These are phyloP conservation scores for Nycteola revayana DNA, from an alignment of 2,888 invertebrate genomes.

Conservation along the genomic window DNA sequence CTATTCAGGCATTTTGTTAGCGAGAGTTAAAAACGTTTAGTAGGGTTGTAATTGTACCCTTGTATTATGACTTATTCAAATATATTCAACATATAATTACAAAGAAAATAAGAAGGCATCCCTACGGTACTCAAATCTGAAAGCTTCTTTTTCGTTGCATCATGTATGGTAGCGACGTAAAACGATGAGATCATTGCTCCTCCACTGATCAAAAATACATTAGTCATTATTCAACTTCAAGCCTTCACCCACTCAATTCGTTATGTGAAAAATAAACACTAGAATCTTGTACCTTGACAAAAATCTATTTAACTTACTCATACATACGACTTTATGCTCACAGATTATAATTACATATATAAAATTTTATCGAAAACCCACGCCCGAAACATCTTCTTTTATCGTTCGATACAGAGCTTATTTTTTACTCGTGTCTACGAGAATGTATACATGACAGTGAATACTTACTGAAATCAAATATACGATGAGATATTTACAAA, in stretches of 20 bases:
- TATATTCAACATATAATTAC: too few relatives aligned
- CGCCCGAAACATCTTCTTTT: conserved; percentile 18
- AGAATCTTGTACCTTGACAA: conserved; percentile 40
- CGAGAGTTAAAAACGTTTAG: too few relatives aligned
- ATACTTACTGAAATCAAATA: too few relatives aligned
- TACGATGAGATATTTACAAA: not conserved
- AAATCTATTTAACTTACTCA: conserved; percentile 31
- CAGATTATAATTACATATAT: conserved; percentile 14
- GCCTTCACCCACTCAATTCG: conserved; percentile 46
- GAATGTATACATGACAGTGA: too few relatives aligned
- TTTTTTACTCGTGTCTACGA: conserved; percentile 8
- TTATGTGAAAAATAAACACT: conserved; percentile 44
- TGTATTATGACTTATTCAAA: too few relatives aligned
- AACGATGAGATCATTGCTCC: conserved; percentile 52
- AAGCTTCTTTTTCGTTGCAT: too few relatives aligned
- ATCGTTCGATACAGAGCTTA: conserved; percentile 8
- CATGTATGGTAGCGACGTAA: conserved; percentile 16
- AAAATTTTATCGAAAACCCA: conserved; percentile 21
- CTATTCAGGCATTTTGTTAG: too few relatives aligned
- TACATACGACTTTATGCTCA: conserved; percentile 4
- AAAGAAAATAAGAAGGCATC: too few relatives aligned
- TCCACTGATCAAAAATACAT: conserved; percentile 44
- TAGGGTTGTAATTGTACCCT: too few relatives aligned
- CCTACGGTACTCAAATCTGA: too few relatives aligned
- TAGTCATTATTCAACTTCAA: conserved; percentile 49